Base-by-base conservation (phyloP, 2,113 vertebrate genomes). In the Mobula birostris region DNA sequence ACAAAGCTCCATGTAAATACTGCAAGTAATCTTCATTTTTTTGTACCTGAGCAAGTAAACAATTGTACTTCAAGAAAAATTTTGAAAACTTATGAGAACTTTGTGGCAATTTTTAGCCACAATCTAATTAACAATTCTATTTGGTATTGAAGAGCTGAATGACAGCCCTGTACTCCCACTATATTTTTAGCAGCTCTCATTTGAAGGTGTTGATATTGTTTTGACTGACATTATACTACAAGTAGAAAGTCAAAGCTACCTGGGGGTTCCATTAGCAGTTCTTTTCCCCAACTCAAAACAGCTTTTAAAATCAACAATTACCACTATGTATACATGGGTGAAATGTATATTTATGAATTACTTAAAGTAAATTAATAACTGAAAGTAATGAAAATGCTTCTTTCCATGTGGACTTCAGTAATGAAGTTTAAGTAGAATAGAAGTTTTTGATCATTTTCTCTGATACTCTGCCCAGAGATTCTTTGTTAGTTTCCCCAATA, bases 341-440 rank as follows among this genome's bases (percentile, higher is more conserved):
- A 21, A 36, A n/a, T 7, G n/a, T 79, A 79, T 79, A 66, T 32
- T 6, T 66, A 3, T 68, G 61, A 70, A 4, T 68, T 92, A 70
- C 5, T 9, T 70, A n/a, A 92, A 36, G 19, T 17, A 40, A 92
- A 92, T 21, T 36, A 91, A 91, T 36, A 70, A 91, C 32, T 70
- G 66, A 68, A 91, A 91, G 36, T 92, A 40, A 92, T 92, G 36
- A 92, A 70, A 70, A 70, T 24, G 66, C n/a, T 36, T 92, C 32
- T 7, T 58, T 88, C 68, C 66, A 91, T n/a, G 2, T 91, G 17
- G 87, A 36, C 63, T 91, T 66, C 21, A 21, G 66, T 15, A 68
- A 11, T 61, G 5, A 91, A 68, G 32, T 19, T 40, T 68, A 17
- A 3, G 7, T 78, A 27, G 24, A 79, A 79, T 14, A 66, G 63